A percentile compares a stretch with the other conserved stretches of the same genome.
Evolutionary conservation across 2,888 invertebrate genomes (phyloP).

Genomic region (Napeogenes inachia): DNA sequence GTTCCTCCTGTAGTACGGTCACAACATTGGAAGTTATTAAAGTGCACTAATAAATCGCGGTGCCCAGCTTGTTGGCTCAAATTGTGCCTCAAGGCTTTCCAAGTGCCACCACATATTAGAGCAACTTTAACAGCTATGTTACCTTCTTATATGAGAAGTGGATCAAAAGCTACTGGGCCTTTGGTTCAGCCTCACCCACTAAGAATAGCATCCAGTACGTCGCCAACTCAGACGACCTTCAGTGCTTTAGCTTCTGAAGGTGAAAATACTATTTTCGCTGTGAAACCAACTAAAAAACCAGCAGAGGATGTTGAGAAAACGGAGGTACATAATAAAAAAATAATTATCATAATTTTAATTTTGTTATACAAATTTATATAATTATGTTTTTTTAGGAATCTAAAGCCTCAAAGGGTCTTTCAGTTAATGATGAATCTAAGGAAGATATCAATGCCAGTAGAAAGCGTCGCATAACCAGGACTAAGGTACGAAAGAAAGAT

Average conservation of each 20-base stretch:
- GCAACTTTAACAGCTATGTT: slow-evolving; percentile 82
- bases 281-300: slow-evolving; percentile 55
- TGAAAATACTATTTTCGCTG: slow-evolving; percentile 60
- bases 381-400: slow-evolving; percentile 46
- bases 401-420: slow-evolving; percentile 50
- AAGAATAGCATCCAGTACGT: slow-evolving; percentile 43
- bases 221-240: slow-evolving; percentile 50
- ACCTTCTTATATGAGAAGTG: slow-evolving; percentile 79
- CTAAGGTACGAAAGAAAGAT: slow-evolving; percentile 80
- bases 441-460: slow-evolving; percentile 60
- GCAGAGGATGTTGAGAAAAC: slow-evolving; percentile 55
- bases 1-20: slow-evolving; percentile 84
- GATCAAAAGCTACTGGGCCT: slow-evolving; percentile 45
- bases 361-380: slow-evolving; percentile 11
- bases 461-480: slow-evolving; percentile 76
- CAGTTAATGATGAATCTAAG: slow-evolving; percentile 45
- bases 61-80: slow-evolving; percentile 93
- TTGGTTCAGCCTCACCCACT: slow-evolving; percentile 56
- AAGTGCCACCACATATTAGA: slow-evolving; percentile 83
- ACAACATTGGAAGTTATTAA: slow-evolving; percentile 82
- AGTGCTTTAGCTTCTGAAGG: slow-evolving; percentile 48
- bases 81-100: slow-evolving; percentile 88
- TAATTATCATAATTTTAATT: slow-evolving; percentile 7
- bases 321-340: slow-evolving; percentile 44
- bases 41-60: slow-evolving; percentile 83